Evolutionary conservation across 2,113 vertebrate species (phyloP).

Genomic region (Megaceryle torquata): DNA sequence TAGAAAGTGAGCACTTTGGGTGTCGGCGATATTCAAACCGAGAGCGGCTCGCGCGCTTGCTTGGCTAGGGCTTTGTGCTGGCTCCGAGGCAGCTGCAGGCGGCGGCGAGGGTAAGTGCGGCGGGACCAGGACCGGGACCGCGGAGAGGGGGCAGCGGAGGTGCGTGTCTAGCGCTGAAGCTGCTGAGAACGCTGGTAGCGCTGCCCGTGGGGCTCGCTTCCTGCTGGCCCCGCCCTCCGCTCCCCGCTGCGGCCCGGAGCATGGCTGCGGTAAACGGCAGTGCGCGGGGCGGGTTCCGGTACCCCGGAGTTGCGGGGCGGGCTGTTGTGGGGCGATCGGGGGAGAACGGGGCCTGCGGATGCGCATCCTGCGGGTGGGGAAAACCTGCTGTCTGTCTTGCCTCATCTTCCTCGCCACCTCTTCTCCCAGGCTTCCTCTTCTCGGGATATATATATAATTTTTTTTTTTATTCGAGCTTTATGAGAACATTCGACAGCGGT

Average conservation of each 20-base stretch:
- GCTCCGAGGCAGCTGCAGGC: accelerated
- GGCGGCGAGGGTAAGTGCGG: not conserved
- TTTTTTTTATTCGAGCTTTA: too few species aligned
- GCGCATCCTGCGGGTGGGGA: not conserved
- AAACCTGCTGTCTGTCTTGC: accelerated
- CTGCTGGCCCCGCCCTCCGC: not conserved
- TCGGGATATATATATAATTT: too few species aligned
- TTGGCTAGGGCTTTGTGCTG: accelerated
- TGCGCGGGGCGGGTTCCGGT: not conserved
- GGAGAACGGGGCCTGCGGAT: not conserved
- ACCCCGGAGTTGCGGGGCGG: not conserved
- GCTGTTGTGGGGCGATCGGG: not conserved
- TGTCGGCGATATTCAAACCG: not conserved
- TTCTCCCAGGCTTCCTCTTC: accelerated
- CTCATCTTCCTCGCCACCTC: accelerated
- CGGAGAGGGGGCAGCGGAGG: accelerated
- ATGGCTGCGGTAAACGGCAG: not conserved
- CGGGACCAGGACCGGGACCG: too few species aligned
- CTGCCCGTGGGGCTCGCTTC: not conserved
- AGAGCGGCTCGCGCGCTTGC: accelerated
- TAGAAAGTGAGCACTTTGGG: not conserved
- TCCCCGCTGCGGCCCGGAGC: not conserved
- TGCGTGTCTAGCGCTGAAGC: accelerated
- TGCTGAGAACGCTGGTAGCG: too few species aligned
- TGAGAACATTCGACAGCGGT: not conserved